Evolutionary conservation across 2,113 vertebrate genomes (phyloP).

Genomic region (Muntiacus reevesi): DNA sequence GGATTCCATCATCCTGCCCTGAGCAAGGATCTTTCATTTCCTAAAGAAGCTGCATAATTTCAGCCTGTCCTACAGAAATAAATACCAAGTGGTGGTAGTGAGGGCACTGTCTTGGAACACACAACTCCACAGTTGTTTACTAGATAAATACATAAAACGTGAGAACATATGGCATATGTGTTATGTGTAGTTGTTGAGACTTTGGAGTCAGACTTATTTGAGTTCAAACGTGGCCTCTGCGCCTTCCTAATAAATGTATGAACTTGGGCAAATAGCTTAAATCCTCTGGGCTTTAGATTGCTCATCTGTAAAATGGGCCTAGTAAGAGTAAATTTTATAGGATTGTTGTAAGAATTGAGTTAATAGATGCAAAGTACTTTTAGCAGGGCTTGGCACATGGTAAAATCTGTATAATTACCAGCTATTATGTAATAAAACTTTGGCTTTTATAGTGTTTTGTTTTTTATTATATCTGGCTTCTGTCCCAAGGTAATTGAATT

Average conservation of each 20-base stretch:
- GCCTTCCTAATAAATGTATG: neutral
- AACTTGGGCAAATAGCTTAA: neutral
- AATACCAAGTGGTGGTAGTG: neutral
- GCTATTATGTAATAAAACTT: neutral
- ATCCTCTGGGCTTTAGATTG: neutral
- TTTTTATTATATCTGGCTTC: neutral
- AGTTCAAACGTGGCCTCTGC: neutral
- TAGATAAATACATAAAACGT: neutral
- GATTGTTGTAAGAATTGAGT: neutral
- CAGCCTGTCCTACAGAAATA: neutral
- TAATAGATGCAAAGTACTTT: neutral
- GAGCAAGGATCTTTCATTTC: neutral
- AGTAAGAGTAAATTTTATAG: neutral
- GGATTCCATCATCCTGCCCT: neutral
- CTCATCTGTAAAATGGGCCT: neutral
- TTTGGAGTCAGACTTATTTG: neutral
- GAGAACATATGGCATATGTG: neutral
- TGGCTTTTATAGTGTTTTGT: neutral
- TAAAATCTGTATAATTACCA: neutral
- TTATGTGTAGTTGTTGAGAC: neutral
- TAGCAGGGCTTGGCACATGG: neutral
- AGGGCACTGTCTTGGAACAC: neutral
- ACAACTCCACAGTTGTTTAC: neutral
- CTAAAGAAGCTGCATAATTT: neutral
- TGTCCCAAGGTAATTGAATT: neutral